phyloP scores from a whole-genome alignment of 2,113 vertebrate species.

The Leptobrachium leishanense region DNA sequence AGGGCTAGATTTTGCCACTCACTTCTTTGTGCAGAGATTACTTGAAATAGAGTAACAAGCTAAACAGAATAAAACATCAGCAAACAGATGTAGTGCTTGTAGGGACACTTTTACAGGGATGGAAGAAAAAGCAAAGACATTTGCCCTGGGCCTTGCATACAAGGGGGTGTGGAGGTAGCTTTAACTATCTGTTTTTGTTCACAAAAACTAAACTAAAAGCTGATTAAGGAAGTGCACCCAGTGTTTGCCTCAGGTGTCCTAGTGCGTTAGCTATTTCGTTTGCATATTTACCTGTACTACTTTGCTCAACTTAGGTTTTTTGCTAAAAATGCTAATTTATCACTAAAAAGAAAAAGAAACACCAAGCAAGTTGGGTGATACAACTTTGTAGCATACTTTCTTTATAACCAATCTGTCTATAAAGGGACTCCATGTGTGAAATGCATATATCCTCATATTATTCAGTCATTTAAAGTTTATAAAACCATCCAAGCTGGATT shows the following conservation, averaged over 20 bases:
- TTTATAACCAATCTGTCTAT: too few relatives aligned
- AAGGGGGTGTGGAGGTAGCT: neutral
- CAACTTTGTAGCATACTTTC: too few relatives aligned
- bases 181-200: constrained; percentile 21
- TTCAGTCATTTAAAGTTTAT: too few relatives aligned
- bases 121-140: constrained; percentile 25
- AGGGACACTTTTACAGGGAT: constrained; percentile 38
- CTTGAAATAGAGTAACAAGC: constrained; percentile 14
- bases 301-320: too few relatives aligned
- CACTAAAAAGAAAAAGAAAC: too few relatives aligned
- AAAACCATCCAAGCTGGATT: too few relatives aligned
- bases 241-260: neutral
- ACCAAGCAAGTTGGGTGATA: too few relatives aligned
- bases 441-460: too few relatives aligned
- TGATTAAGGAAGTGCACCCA: neutral
- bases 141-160: constrained; percentile 31
- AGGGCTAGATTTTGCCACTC: neutral
- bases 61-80: neutral
- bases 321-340: too few relatives aligned
- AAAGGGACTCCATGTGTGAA: too few relatives aligned
- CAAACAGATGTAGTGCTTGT: constrained; percentile 14
- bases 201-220: constrained; percentile 30
- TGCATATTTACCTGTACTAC: neutral
- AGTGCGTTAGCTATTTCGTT: neutral
- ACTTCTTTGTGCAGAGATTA: constrained; percentile 7